Percentiles rank a stretch among this genome's conserved stretches.
Conservation (phyloP, 2,797 vertebrate species). For the Tachyglossus aculeatus region DNA sequence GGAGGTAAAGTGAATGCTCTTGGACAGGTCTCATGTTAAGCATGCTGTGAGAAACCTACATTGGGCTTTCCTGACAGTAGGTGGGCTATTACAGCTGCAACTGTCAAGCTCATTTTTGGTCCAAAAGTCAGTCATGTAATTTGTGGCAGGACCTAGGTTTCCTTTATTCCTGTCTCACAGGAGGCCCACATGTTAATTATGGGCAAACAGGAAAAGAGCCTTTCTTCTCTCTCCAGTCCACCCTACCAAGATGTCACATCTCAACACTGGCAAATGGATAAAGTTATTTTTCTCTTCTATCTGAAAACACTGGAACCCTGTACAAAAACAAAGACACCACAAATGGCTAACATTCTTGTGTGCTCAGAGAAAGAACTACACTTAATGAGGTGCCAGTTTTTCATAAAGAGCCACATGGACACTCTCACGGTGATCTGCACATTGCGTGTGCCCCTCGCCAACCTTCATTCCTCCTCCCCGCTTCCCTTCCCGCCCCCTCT, state of each 20-base stretch:
- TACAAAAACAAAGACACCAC: background rate
- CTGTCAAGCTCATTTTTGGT: conserved; percentile 75
- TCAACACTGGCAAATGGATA: conserved; percentile 33
- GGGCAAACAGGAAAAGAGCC: conserved; percentile 54
- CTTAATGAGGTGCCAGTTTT: no score
- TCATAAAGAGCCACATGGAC: background rate
- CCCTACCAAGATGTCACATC: conserved; percentile 60
- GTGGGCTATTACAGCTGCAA: conserved; percentile 64
- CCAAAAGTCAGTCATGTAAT: conserved; percentile 73
- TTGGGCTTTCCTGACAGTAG: conserved; percentile 37
- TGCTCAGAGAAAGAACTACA: no score
- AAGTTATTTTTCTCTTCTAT: conserved; percentile 3
- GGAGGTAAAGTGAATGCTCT: conserved; percentile 2
- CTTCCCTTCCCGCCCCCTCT: background rate
- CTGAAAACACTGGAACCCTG: background rate
- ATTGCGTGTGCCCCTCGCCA: background rate
- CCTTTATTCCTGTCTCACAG: conserved; percentile 69
- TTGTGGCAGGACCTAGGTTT: conserved; percentile 64
- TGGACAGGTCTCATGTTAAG: background rate
- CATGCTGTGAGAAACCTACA: conserved; percentile 35
- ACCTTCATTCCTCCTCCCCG: background rate
- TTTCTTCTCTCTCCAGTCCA: conserved; percentile 54
- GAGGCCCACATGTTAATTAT: conserved; percentile 66
- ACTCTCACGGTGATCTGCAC: background rate
- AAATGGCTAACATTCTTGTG: background rate